phyloP scores from a whole-genome alignment of 1,140 invertebrate genomes.

The Heliothis subflexa region DNA sequence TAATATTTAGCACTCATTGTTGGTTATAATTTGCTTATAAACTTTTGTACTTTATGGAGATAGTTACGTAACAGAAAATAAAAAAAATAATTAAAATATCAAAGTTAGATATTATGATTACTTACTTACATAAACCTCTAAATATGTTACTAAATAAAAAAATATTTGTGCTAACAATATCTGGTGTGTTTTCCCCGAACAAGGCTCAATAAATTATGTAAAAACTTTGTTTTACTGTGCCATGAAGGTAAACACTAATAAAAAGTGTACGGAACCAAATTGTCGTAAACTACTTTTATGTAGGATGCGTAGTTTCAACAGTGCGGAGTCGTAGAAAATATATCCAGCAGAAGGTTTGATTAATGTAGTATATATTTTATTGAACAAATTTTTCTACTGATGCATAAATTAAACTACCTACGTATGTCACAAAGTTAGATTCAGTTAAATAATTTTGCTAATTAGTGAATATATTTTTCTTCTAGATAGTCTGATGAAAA shows the following conservation, averaged over 20 bases:
- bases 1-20: too few species aligned
- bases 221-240: conserved; percentile 42
- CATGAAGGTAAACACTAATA: conserved; percentile 42
- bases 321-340: background rate
- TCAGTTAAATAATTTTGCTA: too few species aligned
- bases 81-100: background rate
- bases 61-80: too few species aligned
- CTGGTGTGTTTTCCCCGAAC: conserved; percentile 10
- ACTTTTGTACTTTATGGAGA: too few species aligned
- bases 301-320: background rate
- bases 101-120: too few species aligned
- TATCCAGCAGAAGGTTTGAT: background rate
- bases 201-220: conserved; percentile 41
- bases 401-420: too few species aligned
- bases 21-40: too few species aligned
- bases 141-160: background rate
- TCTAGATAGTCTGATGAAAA: too few species aligned
- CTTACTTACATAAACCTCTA: too few species aligned
- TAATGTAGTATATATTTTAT: background rate
- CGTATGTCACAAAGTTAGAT: too few species aligned
- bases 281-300: conserved; percentile 36
- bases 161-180: conserved; percentile 21
- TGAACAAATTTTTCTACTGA: too few species aligned
- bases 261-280: conserved; percentile 33
- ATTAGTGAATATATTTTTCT: too few species aligned